Evolutionary conservation across 1,140 invertebrate genomes (phyloP).

Genomic region (Drosophila grimshawi): DNA sequence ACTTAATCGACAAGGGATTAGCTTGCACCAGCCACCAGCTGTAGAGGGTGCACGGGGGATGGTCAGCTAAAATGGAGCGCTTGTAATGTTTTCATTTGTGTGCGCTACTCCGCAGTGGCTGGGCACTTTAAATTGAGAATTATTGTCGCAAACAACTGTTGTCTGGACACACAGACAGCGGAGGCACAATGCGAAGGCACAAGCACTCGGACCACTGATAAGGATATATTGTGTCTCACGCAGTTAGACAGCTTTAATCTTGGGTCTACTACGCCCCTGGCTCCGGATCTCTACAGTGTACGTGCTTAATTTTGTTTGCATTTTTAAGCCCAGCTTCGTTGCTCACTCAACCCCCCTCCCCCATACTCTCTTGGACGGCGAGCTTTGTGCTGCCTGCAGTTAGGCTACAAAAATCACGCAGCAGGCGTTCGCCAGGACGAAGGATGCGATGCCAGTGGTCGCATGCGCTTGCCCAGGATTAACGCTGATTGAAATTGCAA

Average conservation of each 20-base stretch:
- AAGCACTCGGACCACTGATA: slow-evolving; percentile 54
- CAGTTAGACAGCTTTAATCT: slow-evolving; percentile 82
- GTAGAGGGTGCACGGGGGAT: background rate
- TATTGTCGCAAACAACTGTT: slow-evolving; percentile 76
- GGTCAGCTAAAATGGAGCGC: background rate
- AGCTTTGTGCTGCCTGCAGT: slow-evolving; percentile 63
- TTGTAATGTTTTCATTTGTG: slow-evolving; percentile 64
- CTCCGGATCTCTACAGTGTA: slow-evolving; percentile 59
- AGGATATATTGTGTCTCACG: slow-evolving; percentile 83
- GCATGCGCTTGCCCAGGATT: slow-evolving; percentile 81
- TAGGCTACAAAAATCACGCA: slow-evolving; percentile 81
- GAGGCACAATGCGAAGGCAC: slow-evolving; percentile 2
- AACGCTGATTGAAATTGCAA: slow-evolving; percentile 84
- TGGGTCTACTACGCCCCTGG: slow-evolving; percentile 50
- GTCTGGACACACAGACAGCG: slow-evolving; percentile 32
- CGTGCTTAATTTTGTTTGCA: slow-evolving; percentile 84
- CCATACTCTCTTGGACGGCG: background rate
- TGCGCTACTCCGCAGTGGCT: background rate
- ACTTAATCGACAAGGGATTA: slow-evolving; percentile 84
- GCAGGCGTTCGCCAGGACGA: slow-evolving; percentile 27
- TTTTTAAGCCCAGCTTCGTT: slow-evolving; percentile 70
- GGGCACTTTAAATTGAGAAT: slow-evolving; percentile 83
- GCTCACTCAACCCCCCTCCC: slow-evolving; percentile 15
- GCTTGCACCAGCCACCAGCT: slow-evolving; percentile 54
- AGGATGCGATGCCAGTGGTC: slow-evolving; percentile 43